Percentiles rank a stretch among this genome's conserved stretches.
phyloP scores from a whole-genome alignment of 2,113 vertebrate species.

The Vireo altiloquus region DNA sequence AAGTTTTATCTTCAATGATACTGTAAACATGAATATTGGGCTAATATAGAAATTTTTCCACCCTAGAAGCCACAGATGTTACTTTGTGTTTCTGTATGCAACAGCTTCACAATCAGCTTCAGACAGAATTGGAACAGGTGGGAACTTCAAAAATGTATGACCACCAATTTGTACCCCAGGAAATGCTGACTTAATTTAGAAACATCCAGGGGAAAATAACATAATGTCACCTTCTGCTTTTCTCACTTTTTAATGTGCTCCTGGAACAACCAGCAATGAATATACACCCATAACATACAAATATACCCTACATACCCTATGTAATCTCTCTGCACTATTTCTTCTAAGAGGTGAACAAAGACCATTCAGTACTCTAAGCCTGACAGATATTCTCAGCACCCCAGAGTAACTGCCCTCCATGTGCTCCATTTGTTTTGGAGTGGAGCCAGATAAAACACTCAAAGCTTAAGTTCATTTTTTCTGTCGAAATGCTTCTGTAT shows the following conservation, averaged over 20 bases:
- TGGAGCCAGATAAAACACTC: constrained; percentile 59
- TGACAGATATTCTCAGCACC: constrained; percentile 39
- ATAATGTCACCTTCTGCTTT: background rate
- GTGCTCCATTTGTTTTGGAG: constrained; percentile 54
- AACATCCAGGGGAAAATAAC: background rate
- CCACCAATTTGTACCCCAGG: background rate
- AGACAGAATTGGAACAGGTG: background rate
- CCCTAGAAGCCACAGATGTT: background rate
- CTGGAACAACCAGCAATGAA: background rate
- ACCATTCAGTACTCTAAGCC: constrained; percentile 23
- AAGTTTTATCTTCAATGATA: background rate
- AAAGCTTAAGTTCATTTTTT: background rate
- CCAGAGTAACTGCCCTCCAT: constrained; percentile 8
- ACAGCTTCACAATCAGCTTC: background rate
- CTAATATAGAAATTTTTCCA: background rate
- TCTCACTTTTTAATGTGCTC: background rate
- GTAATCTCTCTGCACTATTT: background rate
- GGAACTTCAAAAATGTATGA: background rate
- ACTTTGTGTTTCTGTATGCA: background rate
- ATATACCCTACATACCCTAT: background rate
- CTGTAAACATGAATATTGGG: background rate
- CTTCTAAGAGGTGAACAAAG: constrained; percentile 50
- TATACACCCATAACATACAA: background rate
- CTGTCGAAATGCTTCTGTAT: background rate
- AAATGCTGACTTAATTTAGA: background rate